These are phyloP conservation scores for Pseudococcus viburni DNA, from an alignment of 2,888 invertebrate genomes.

Conservation along the genomic window DNA sequence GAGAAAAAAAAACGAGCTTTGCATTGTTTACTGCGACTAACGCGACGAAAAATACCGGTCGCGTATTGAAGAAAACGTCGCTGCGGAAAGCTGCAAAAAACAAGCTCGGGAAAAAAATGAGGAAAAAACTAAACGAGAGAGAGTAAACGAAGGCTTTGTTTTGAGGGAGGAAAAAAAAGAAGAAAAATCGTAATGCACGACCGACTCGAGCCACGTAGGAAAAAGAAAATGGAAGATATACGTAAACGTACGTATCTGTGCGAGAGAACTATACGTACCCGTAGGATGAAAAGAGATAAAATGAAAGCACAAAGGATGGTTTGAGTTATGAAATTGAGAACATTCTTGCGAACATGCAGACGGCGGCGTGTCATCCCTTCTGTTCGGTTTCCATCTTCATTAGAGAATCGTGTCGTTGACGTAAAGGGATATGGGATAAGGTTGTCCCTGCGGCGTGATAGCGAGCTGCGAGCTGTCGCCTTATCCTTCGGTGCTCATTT, in stretches of 20 bases:
- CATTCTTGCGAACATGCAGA: constrained; percentile 41
- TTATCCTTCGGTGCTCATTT: constrained; percentile 68
- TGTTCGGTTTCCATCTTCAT: constrained; percentile 61
- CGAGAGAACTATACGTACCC: not conserved
- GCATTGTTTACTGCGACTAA: constrained; percentile 8
- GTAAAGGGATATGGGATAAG: constrained; percentile 44
- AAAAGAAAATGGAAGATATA: not conserved
- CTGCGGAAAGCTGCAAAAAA: constrained; percentile 6
- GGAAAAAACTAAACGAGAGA: not conserved
- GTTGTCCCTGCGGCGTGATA: constrained; percentile 28
- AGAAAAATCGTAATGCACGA: not conserved
- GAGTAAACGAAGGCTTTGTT: not conserved
- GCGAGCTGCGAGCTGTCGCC: constrained; percentile 45
- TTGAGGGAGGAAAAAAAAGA: not conserved
- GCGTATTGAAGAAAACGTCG: constrained; percentile 22
- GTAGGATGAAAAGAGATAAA: not conserved
- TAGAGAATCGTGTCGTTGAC: constrained; percentile 48
- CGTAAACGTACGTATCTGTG: not conserved
- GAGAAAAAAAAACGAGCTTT: constrained; percentile 31
- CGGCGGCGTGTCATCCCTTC: constrained; percentile 48
- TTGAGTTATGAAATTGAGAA: constrained; percentile 48
- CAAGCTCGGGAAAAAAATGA: not conserved
- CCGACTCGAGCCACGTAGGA: not conserved
- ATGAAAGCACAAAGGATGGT: not conserved
- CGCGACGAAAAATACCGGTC: constrained; percentile 14